These are phyloP conservation scores for Latrodectus elegans DNA, from an alignment of 2,888 invertebrate genomes.

Conservation along the genomic window DNA sequence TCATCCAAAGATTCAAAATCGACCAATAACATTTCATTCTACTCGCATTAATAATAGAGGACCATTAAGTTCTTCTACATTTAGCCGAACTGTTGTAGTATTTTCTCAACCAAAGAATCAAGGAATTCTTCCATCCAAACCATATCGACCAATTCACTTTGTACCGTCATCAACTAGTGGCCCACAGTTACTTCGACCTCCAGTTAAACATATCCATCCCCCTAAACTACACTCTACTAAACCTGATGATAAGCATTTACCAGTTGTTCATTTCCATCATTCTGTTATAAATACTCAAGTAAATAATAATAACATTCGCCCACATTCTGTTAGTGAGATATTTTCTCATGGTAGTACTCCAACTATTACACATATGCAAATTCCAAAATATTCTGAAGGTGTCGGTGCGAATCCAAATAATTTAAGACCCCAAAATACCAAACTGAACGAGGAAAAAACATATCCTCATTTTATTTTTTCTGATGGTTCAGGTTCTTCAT, in stretches of 20 bases:
- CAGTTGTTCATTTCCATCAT: constrained; percentile 16
- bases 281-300: constrained; percentile 31
- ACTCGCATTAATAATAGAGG: constrained; percentile 66
- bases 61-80: constrained; percentile 34
- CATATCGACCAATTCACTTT: constrained; percentile 18
- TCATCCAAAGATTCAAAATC: constrained; percentile 26
- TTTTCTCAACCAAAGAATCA: constrained; percentile 57
- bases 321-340: constrained; percentile 42
- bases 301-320: not conserved
- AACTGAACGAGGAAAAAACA: constrained; percentile 8
- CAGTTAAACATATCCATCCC: constrained; percentile 12
- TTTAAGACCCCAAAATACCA: not conserved
- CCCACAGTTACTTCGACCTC: constrained; percentile 1
- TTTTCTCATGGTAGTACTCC: constrained; percentile 15
- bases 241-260: constrained; percentile 14
- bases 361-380: constrained; percentile 14
- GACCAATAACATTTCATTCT: constrained; percentile 18
- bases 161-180: constrained; percentile 15
- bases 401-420: constrained; percentile 4
- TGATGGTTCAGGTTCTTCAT: constrained; percentile 39
- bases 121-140: constrained; percentile 8
- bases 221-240: constrained; percentile 37
- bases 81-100: constrained; percentile 47
- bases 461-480: constrained; percentile 56
- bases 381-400: constrained; percentile 8